phyloP scores from a whole-genome alignment of 2,113 vertebrate species.

The Tor tambroides region DNA sequence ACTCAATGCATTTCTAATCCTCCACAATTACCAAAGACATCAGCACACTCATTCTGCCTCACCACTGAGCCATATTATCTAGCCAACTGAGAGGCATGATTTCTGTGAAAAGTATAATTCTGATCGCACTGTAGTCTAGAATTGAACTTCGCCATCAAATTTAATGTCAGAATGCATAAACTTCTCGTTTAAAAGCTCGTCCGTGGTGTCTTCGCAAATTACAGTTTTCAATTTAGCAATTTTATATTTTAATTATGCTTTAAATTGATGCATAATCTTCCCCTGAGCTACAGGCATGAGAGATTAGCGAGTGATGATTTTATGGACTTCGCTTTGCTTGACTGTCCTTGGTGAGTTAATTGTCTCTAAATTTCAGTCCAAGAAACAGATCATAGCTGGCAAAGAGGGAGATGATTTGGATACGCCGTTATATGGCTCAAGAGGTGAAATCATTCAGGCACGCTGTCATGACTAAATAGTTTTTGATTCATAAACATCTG shows the following conservation, averaged over 20 bases:
- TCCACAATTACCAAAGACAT: slow-evolving; percentile 56
- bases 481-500: slow-evolving; percentile 43
- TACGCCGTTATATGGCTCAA: not conserved
- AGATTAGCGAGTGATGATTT: slow-evolving; percentile 10
- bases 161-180: not conserved
- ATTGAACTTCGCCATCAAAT: not conserved
- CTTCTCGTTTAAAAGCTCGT: slow-evolving; percentile 1
- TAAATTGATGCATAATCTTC: slow-evolving; percentile 19
- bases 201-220: not conserved
- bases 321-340: slow-evolving; percentile 18
- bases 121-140: not conserved
- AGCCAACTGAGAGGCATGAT: slow-evolving; percentile 21
- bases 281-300: not conserved
- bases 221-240: slow-evolving; percentile 7
- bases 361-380: slow-evolving; percentile 48
- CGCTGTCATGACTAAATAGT: slow-evolving; percentile 20
- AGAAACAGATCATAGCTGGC: slow-evolving; percentile 36
- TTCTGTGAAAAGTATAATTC: slow-evolving; percentile 34
- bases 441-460: slow-evolving; percentile 41
- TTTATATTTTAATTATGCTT: slow-evolving; percentile 3
- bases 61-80: slow-evolving; percentile 38
- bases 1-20: slow-evolving; percentile 61
- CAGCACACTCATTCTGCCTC: slow-evolving; percentile 37
- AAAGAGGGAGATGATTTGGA: slow-evolving; percentile 10
- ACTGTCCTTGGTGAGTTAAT: slow-evolving; percentile 37